These are phyloP conservation scores for Lasioglossum malachurum DNA, from an alignment of 2,888 invertebrate genomes.

Conservation along the genomic window DNA sequence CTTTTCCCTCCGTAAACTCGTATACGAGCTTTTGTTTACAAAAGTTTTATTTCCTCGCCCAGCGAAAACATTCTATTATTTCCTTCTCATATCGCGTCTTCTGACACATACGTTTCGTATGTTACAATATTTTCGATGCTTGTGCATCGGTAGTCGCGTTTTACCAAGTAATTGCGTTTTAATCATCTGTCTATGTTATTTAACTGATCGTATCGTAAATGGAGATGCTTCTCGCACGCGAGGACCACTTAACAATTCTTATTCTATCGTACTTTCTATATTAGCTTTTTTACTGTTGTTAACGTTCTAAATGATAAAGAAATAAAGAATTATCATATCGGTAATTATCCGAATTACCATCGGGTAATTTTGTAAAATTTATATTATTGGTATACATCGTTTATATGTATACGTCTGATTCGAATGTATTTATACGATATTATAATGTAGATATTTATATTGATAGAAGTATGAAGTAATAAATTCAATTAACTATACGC, in stretches of 20 bases:
- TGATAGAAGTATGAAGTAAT: not conserved
- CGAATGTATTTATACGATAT: not conserved
- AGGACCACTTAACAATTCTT: slow-evolving; percentile 34
- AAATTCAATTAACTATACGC: not conserved
- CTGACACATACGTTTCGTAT: not conserved
- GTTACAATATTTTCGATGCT: slow-evolving; percentile 43
- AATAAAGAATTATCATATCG: slow-evolving; percentile 18
- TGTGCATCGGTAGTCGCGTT: slow-evolving; percentile 57
- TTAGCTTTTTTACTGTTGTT: not conserved
- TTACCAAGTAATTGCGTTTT: slow-evolving; percentile 74
- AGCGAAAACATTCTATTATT: not conserved
- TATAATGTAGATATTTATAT: not conserved
- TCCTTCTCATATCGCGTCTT: not conserved
- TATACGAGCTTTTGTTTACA: not conserved
- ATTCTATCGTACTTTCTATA: slow-evolving; percentile 34
- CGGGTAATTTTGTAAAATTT: not conserved
- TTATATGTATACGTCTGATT: not conserved
- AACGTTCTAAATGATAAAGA: not conserved
- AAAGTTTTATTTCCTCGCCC: not conserved
- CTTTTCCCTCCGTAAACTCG: not conserved
- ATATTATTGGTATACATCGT: not conserved
- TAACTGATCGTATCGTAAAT: not conserved
- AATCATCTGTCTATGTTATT: slow-evolving; percentile 42
- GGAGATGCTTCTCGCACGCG: not conserved
- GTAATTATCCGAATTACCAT: not conserved